Conservation (phyloP, 2,797 vertebrate species). For the Botia almorhae region DNA sequence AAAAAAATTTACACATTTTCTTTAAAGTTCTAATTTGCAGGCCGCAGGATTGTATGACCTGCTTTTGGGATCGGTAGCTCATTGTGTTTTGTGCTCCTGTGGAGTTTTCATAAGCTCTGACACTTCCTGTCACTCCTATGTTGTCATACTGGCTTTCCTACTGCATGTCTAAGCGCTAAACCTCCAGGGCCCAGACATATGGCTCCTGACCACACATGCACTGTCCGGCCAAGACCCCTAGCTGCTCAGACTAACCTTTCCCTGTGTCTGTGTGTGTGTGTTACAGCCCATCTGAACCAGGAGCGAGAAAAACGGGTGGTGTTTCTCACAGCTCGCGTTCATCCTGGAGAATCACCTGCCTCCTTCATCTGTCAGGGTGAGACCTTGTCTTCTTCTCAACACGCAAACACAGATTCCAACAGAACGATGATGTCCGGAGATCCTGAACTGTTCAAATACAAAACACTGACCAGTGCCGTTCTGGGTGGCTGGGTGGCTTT, state of each 20-base stretch:
- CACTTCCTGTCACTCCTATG: slow-evolving; percentile 51
- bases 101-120: slow-evolving; percentile 1
- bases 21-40: neutral
- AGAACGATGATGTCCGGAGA: slow-evolving; percentile 7
- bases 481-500: no score
- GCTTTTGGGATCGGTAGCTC: slow-evolving; percentile 62
- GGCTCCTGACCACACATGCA: slow-evolving; percentile 44
- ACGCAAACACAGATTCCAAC: slow-evolving; percentile 31
- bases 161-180: slow-evolving; percentile 32
- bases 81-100: slow-evolving; percentile 38
- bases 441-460: slow-evolving; percentile 23
- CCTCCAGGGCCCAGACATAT: slow-evolving; percentile 43
- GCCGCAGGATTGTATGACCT: neutral
- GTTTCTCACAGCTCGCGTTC: slow-evolving; percentile 92
- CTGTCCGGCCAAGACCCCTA: slow-evolving; percentile 20
- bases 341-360: slow-evolving; percentile 97
- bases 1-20: neutral
- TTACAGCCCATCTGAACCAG: slow-evolving; percentile 80
- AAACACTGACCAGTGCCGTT: slow-evolving; percentile 15
- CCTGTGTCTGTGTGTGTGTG: slow-evolving; percentile 49
- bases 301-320: slow-evolving; percentile 90
- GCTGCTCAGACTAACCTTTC: slow-evolving; percentile 53
- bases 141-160: slow-evolving; percentile 29
- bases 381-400: slow-evolving; percentile 54
- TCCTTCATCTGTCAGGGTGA: slow-evolving; percentile 98